Percentiles rank a stretch among this genome's conserved stretches.
phyloP scores from a whole-genome alignment of 2,797 vertebrate species.

The Discoglossus pictus region DNA sequence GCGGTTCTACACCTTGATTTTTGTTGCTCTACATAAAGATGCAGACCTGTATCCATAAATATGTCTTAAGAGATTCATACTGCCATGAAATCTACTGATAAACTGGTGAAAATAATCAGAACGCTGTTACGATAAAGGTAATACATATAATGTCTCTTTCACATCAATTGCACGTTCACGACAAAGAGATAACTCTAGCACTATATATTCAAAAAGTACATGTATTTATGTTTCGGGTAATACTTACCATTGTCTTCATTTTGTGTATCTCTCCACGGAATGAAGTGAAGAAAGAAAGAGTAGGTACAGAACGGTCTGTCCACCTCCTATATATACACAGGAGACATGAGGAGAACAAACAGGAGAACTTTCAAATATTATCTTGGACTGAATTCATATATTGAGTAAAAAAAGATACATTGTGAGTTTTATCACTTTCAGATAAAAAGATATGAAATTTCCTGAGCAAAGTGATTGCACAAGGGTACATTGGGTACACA shows the following conservation, averaged over 20 bases:
- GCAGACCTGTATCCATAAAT: no score
- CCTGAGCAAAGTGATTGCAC: constrained; percentile 1
- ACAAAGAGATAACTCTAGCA: no score
- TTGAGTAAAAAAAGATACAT: constrained; percentile 21
- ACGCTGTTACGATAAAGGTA: no score
- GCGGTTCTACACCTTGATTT: no score
- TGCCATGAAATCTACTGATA: no score
- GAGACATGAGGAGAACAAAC: constrained; percentile 7
- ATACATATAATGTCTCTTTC: no score
- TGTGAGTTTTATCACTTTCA: constrained; percentile 31
- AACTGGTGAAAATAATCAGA: no score
- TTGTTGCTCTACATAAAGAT: no score
- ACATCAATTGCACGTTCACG: no score
- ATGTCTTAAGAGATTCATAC: no score
- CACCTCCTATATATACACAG: constrained; percentile 24
- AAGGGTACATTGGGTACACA: neutral
- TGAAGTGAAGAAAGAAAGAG: constrained; percentile 7
- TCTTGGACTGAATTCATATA: constrained; percentile 31
- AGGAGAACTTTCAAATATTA: constrained; percentile 11
- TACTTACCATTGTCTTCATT: constrained; percentile 42
- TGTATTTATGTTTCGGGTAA: no score
- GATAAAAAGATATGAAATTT: constrained; percentile 30
- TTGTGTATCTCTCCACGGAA: constrained; percentile 8
- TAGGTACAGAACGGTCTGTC: constrained; percentile 12
- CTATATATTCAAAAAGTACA: no score